phyloP scores from a whole-genome alignment of 2,797 vertebrate species.

The Clarias platycephalus region DNA sequence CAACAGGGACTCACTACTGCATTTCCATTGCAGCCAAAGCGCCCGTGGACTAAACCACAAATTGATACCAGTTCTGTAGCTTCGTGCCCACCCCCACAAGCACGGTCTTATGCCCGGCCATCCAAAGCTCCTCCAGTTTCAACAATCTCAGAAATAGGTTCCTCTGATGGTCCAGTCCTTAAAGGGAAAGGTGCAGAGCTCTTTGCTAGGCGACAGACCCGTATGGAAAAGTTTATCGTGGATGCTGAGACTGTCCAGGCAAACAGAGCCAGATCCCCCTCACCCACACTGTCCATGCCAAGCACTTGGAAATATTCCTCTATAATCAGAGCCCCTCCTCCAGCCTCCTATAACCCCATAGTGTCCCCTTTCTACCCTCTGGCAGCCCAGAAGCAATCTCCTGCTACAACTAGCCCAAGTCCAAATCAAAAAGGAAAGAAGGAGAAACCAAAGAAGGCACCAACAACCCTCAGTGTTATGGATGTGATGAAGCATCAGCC shows the following conservation, averaged over 20 bases:
- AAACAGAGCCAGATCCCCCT: constrained; percentile 77
- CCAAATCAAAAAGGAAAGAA: constrained; percentile 75
- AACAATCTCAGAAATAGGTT: constrained; percentile 63
- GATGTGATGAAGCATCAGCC: constrained; percentile 98
- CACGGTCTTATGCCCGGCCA: constrained; percentile 53
- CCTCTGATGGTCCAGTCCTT: constrained; percentile 76
- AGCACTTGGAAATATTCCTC: constrained; percentile 92
- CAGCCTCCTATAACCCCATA: constrained; percentile 90
- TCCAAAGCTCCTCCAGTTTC: constrained; percentile 71
- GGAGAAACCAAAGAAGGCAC: constrained; percentile 75
- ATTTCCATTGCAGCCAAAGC: constrained; percentile 60
- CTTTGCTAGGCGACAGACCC: constrained; percentile 90
- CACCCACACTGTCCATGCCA: constrained; percentile 88
- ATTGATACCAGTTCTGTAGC: constrained; percentile 61
- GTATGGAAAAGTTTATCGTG: constrained; percentile 94
- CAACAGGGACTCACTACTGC: constrained; percentile 65
- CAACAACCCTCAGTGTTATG: constrained; percentile 85
- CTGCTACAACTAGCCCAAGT: constrained; percentile 70
- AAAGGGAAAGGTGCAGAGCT: constrained; percentile 88
- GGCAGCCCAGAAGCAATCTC: constrained; percentile 79
- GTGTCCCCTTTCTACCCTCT: constrained; percentile 86
- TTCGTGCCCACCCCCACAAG: constrained; percentile 66
- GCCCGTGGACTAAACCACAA: constrained; percentile 63
- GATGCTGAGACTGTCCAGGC: constrained; percentile 86
- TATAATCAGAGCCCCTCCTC: constrained; percentile 90